phyloP scores from a whole-genome alignment of 2,888 invertebrate genomes.

The Callinectes sapidus region DNA sequence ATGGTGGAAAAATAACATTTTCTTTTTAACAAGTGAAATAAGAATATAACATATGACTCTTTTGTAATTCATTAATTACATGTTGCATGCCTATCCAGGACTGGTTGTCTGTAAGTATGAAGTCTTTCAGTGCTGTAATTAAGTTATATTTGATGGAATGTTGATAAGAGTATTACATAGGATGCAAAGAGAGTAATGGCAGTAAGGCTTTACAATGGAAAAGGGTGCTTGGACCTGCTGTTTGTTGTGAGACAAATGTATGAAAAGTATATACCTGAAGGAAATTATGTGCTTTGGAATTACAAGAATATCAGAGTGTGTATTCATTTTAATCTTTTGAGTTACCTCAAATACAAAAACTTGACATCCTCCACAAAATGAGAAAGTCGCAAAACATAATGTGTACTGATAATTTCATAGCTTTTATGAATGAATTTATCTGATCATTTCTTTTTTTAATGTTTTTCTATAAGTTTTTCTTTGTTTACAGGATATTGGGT shows the following conservation, averaged over 20 bases:
- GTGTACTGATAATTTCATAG: background rate
- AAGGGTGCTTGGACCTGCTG: background rate
- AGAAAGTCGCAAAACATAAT: too few species aligned
- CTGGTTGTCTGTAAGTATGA: conserved; percentile 64
- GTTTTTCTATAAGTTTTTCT: background rate
- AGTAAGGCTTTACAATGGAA: background rate
- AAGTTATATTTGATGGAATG: too few species aligned
- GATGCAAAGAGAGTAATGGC: too few species aligned
- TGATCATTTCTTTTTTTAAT: background rate
- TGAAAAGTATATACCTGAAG: too few species aligned
- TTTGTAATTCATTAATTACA: background rate
- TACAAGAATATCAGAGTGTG: background rate
- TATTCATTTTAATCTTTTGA: background rate
- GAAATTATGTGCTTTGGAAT: too few species aligned
- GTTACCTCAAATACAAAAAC: background rate
- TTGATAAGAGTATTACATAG: too few species aligned
- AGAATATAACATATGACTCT: background rate
- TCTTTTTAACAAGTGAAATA: too few species aligned
- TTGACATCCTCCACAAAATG: too few species aligned
- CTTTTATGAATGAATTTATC: conserved; percentile 10
- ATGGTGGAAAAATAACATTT: too few species aligned
- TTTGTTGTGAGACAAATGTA: background rate
- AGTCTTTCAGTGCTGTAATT: too few species aligned
- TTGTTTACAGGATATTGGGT: conserved; percentile 82
- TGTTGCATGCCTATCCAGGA: conserved; percentile 55